phyloP scores from a whole-genome alignment of 2,113 vertebrate genomes.

The Myxocyprinus asiaticus region DNA sequence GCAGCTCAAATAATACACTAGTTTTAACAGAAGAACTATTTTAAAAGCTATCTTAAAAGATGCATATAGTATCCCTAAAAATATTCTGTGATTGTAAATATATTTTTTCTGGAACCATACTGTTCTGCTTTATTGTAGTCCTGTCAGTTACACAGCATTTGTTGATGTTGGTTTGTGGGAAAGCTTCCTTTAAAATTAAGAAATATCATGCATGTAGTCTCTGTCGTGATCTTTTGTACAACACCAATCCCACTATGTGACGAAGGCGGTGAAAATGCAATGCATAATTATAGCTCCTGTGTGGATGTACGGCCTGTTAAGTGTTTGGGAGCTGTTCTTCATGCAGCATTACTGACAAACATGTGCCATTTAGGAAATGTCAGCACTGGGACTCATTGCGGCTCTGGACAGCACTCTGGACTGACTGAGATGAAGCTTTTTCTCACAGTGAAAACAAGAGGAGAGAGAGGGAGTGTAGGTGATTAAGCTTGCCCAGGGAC shows the following conservation, averaged over 20 bases:
- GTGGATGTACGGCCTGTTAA: not conserved
- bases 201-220: no score
- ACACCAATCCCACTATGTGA: not conserved
- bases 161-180: not conserved
- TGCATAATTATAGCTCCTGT: conserved; percentile 23
- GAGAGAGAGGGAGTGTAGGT: not conserved
- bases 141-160: not conserved
- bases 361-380: conserved; percentile 55
- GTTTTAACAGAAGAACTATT: no score
- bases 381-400: conserved; percentile 26
- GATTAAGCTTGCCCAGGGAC: conserved; percentile 31
- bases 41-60: no score
- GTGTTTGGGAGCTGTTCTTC: conserved; percentile 22
- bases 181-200: no score
- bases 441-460: conserved; percentile 2
- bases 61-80: no score
- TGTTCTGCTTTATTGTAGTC: no score
- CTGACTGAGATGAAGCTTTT: not conserved
- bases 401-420: conserved; percentile 21
- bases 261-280: not conserved
- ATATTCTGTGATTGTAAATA: no score
- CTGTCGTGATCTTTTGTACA: no score
- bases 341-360: conserved; percentile 35
- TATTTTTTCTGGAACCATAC: no score
- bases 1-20: no score